These are phyloP conservation scores for Neopipo cinnamomea DNA, from an alignment of 2,113 vertebrate species.

Conservation along the genomic window DNA sequence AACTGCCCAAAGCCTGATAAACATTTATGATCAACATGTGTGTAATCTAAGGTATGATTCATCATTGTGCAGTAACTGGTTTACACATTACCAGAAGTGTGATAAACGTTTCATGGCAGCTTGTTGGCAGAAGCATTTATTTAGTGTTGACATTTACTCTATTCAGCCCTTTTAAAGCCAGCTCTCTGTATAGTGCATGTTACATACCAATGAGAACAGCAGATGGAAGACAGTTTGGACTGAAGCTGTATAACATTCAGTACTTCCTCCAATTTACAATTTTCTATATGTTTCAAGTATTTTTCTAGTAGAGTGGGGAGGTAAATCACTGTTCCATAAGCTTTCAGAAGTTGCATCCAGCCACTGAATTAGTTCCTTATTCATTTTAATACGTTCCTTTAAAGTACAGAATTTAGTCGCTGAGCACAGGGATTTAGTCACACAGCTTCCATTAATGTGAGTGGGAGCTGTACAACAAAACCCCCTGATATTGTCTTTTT, in stretches of 20 bases:
- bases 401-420: not conserved
- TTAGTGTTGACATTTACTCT: slow-evolving; percentile 37
- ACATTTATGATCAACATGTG: slow-evolving; percentile 41
- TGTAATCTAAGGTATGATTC: slow-evolving; percentile 41
- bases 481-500: accelerated
- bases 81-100: slow-evolving; percentile 33
- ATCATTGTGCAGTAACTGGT: slow-evolving; percentile 43
- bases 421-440: not conserved
- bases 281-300: not conserved
- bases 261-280: not conserved
- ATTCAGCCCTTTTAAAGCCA: not conserved
- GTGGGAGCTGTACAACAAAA: not conserved
- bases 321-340: not conserved
- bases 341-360: not conserved
- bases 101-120: slow-evolving; percentile 31
- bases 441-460: not conserved
- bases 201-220: not conserved
- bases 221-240: not conserved
- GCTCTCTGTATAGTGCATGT: not conserved
- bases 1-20: slow-evolving; percentile 5
- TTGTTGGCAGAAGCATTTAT: slow-evolving; percentile 43
- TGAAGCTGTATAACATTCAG: not conserved
- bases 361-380: not conserved
- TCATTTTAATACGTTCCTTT: not conserved
- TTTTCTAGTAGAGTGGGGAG: not conserved